Evolutionary conservation across 1,140 invertebrate genomes (phyloP), one percentile per base, ranked within the genome.

Genomic region (Thaumatotibia leucotreta): DNA sequence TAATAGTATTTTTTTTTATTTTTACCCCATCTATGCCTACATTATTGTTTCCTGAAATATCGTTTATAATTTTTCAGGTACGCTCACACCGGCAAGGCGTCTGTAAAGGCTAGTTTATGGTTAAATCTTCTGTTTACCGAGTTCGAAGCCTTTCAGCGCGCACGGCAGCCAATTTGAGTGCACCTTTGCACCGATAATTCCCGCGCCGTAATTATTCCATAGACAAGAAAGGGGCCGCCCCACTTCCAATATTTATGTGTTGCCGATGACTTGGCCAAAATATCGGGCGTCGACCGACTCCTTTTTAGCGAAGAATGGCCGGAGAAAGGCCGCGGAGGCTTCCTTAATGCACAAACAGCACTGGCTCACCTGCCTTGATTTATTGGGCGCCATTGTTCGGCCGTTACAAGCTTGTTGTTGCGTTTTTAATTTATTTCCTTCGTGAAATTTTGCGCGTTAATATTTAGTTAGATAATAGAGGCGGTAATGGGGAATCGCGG

Each of bases 191-290:
- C 67, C 80, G 76, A 85, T 85, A 79, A 84, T 80, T 83, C 75
- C 77, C 39, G 39, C 39, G 80, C 86, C 87, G 88, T 90, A 90
- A 90, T 90, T 90, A 90, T 87, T 84, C 88, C 72, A 81, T 79
- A 87, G 83, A 88, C 86, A 88, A 89, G 88, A 87, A 89, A 88
- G 80, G 88, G 81, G 84, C 79, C 77, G 80, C 83, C 82, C 84
- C 83, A 89, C 84, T 90, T 87, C 82, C 88, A 88, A 90, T 92
- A 92, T 92, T 92, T 92, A 92, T 92, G 91, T 91, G 91, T 90
- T 92, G 86, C 79, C 85, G 86, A 90, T 92, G 89, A 92, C 89
- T 86, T 73, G 71, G 88, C 87, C 80, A 84, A 91, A 88, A 91
- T 88, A 86, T 84, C 80, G 83, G 82, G 82, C 86, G 83, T 88